These are phyloP conservation scores for Perdita meconis DNA, from an alignment of 2,888 invertebrate species.

Conservation along the genomic window DNA sequence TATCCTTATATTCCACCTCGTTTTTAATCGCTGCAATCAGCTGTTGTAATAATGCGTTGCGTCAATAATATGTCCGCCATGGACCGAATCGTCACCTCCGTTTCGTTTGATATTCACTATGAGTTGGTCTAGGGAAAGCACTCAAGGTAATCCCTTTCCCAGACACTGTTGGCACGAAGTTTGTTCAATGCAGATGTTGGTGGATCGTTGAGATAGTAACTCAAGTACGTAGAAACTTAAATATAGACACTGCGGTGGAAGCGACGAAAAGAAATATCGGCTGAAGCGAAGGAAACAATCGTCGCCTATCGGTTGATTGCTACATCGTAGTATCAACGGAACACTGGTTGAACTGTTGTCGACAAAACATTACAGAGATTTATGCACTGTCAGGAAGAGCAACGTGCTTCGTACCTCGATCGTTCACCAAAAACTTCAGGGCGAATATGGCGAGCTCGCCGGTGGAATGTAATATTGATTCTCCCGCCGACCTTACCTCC, in stretches of 20 bases:
- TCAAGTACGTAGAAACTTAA: constrained; percentile 17
- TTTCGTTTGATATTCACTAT: background rate
- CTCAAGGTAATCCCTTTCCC: background rate
- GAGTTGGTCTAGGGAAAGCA: background rate
- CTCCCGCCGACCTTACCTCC: constrained; percentile 81
- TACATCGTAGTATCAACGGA: constrained; percentile 58
- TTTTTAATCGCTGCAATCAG: constrained; percentile 39
- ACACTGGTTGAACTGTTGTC: background rate
- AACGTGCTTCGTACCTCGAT: constrained; percentile 21
- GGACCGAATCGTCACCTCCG: background rate
- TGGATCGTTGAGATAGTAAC: background rate
- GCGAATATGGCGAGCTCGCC: constrained; percentile 62
- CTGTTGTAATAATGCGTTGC: constrained; percentile 20
- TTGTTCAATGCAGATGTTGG: constrained; percentile 9
- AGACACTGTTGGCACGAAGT: background rate
- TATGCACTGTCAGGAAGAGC: constrained; percentile 21
- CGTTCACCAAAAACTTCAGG: constrained; percentile 54
- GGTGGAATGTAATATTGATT: constrained; percentile 80
- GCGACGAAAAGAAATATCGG: constrained; percentile 53
- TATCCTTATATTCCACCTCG: background rate
- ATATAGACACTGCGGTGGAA: constrained; percentile 54
- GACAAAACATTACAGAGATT: background rate
- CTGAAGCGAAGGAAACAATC: constrained; percentile 47
- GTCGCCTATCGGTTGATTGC: constrained; percentile 11
- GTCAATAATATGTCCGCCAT: background rate